Evolutionary conservation across 2,797 vertebrate genomes (phyloP), one percentile per base, ranked within the genome.

Genomic region (Limnodromus scolopaceus): DNA sequence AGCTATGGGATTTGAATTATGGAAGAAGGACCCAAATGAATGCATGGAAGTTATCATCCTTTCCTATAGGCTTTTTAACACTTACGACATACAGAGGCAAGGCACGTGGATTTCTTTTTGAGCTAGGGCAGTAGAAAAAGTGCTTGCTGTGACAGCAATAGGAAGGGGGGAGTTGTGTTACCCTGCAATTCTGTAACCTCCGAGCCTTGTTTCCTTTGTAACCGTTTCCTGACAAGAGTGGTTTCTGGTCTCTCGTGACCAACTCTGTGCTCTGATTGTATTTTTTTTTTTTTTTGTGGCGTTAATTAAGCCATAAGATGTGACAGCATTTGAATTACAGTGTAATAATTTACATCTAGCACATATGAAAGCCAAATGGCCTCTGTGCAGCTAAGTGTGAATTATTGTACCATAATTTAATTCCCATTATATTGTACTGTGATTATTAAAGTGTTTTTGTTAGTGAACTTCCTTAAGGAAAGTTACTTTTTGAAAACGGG

Each of bases 391-490:
- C 87, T 84, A 84, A 90, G 69, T 88, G 87, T 94, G 41, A 88
- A 91, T 93, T 92, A 74, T 27, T 74, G 71, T 93, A 80, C 80
- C 82, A 38, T 86, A 91, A 92, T 88, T 94, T 96, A 95, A 84
- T 91, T 95, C 96, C 91, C 83, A 79, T 97, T 94, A 95, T 97
- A 95, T 98, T 97, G 94, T 77, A 88, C 51, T 64, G 70, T 84
- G 86, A 89, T 84, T 95, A 88, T 97, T 95, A 85, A 93, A 91
- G 81, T 89, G 84, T 95, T 96, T 95, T 95, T 87, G 91, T 95
- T 98, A 97, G 75, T 96, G 95, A 97, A 92, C 94, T 97, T 95
- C 80, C 85, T 90, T 45, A 86, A 93, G 95, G 97, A 97, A 84
- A 76, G 19, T 63, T 51, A 55, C 7, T 54, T 64, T 51, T 45